Evolutionary conservation across 2,888 invertebrate species (phyloP), one percentile per base, ranked within the genome.

Genomic region (Corythucha ciliata): DNA sequence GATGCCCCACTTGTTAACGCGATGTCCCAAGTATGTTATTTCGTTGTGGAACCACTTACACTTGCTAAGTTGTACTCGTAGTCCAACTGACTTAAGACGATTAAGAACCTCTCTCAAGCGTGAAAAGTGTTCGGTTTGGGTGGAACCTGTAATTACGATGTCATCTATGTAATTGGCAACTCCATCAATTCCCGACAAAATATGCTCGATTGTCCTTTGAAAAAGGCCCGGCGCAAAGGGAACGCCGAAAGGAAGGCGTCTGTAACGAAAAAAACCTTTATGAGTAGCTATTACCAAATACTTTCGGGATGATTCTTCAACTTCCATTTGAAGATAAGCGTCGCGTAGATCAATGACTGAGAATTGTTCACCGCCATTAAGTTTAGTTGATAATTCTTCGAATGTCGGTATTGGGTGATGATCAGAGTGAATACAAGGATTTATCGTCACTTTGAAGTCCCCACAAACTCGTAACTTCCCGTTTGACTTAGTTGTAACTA

Each of bases 241-340:
- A 7, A 34, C 34, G 16, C 34, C 34, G 18, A 34, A 34, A 7
- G 34, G 34, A 14, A 34, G 14, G 7, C 34, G 14, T 12, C 18
- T 34, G n/a, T 34, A 34, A 6, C 34, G 6, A 12, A 7, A 34
- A 34, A 7, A 34, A 18, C 34, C 34, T 34, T 34, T 34, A 18
- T 34, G 40, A 8, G 18, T 48, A 12, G 48, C 22, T 14, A 48
- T 48, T 20, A 48, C 40, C 24, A 48, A 16, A 44, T 48, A 48
- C 25, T 48, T 46, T 25, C 22, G 5, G 6, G 48, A 46, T 18
- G n/a, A 7, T 21, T 34, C 34, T 16, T 34, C 34, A 7, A 34
- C 34, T 7, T 5, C 5, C 34, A 34, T 34, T 34, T 34, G 40
- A 7, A 40, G 40, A 40, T 40, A 40, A 4, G 40, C 40, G 20